These are phyloP conservation scores for Leptoteleia sp. DNA, from an alignment of 1,140 invertebrate species.

Conservation along the genomic window DNA sequence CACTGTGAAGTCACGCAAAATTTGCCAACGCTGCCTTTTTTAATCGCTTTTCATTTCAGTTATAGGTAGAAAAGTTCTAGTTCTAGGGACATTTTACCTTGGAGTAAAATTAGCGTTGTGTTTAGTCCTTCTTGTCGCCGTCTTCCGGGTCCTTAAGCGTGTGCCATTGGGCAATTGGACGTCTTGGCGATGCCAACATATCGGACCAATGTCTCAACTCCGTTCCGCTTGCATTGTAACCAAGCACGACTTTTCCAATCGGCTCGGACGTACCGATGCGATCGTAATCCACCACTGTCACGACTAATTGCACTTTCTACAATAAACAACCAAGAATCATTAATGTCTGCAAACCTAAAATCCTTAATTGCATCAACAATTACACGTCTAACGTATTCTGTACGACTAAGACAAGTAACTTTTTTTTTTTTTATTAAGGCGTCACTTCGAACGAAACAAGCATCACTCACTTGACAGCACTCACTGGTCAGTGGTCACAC, in stretches of 20 bases:
- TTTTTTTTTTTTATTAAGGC: no score
- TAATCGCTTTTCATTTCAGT: no score
- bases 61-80: no score
- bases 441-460: conserved; percentile 14
- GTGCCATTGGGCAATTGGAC: conserved; percentile 99
- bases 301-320: conserved; percentile 99
- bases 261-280: conserved; percentile 99
- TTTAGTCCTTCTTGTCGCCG: conserved; percentile 93
- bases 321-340: conserved; percentile 48
- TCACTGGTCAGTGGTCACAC: no score
- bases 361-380: no score
- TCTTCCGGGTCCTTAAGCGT: conserved; percentile 98
- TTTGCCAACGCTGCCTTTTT: no score
- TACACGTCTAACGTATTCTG: not conserved
- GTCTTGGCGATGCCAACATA: conserved; percentile 98
- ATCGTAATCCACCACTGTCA: conserved; percentile 99
- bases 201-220: conserved; percentile 99
- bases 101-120: conserved; percentile 46
- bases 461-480: no score
- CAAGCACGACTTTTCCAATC: conserved; percentile 98
- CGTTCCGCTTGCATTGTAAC: conserved; percentile 98
- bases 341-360: conserved; percentile 7
- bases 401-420: no score
- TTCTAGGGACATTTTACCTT: conserved; percentile 3
- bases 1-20: no score